Evolutionary conservation across 2,113 vertebrate species (phyloP).

Genomic region (Monopterus albus): DNA sequence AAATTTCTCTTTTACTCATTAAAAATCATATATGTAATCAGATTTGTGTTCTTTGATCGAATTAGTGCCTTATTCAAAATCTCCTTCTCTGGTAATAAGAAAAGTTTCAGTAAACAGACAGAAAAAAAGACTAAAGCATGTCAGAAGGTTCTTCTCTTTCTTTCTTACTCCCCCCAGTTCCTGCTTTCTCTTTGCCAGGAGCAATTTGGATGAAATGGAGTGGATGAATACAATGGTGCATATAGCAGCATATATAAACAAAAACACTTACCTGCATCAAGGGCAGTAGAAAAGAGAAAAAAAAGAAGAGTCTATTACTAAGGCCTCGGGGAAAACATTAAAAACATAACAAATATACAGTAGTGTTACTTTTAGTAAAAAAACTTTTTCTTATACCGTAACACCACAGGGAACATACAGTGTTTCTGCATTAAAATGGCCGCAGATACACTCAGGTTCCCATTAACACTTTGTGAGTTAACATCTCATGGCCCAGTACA

Average conservation of each 20-base stretch:
- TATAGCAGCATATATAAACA: slow-evolving; percentile 24
- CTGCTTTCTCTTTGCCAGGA: slow-evolving; percentile 19
- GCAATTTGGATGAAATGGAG: slow-evolving; percentile 46
- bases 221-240: slow-evolving; percentile 21
- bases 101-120: background rate
- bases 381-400: slow-evolving; percentile 19
- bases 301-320: slow-evolving; percentile 22
- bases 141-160: slow-evolving; percentile 1
- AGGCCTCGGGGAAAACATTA: slow-evolving; percentile 17
- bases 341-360: slow-evolving; percentile 24
- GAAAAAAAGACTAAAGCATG: background rate
- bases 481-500: background rate
- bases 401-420: slow-evolving; percentile 1
- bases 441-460: background rate
- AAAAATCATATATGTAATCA: background rate
- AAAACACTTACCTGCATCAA: slow-evolving; percentile 65
- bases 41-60: background rate
- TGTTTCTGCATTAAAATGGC: background rate
- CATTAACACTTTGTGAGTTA: background rate
- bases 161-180: background rate
- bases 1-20: background rate
- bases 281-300: slow-evolving; percentile 22
- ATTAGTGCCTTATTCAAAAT: background rate
- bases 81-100: background rate
- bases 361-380: slow-evolving; percentile 12